Evolutionary conservation across 2,797 vertebrate species (phyloP), one percentile per base, ranked within the genome.

Genomic region (Alca torda): DNA sequence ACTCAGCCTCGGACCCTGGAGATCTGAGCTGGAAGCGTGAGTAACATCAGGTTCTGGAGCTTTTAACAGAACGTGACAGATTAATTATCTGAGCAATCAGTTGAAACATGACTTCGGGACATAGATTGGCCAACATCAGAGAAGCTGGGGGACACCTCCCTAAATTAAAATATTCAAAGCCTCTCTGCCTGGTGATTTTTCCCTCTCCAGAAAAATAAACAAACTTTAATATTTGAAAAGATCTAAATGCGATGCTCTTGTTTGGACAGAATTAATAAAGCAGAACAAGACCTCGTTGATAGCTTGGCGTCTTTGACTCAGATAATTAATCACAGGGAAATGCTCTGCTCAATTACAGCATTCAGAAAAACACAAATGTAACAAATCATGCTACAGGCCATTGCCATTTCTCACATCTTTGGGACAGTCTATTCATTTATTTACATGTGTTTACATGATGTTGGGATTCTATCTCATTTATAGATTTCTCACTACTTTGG

Each of bases 31-130:
- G 64, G 75, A 80, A 85, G 41, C 30, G 67, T 1, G 4, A 84
- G 39, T 43, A 82, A 35, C 76, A 30, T 84, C 74, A 81, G 72
- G 72, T 87, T 79, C 33, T 37, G 69, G 61, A 81, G 73, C 21
- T 78, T 87, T 89, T 81, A 97, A 68, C 41, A 87, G 61, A 89
- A 88, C 0, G 0, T n/a, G 95, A 75, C 91, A 91, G 73, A 57
- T 94, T 92, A 94, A 92, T 96, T 92, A 85, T n/a, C 84, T 77
- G 61, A 96, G 78, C 82, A 72, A 72, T 83, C 72, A 37, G 68
- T 6, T 86, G 85, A 91, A 89, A 87, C 54, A 51, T 45, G 84
- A 84, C 96, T 90, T 87, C 74, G 81, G 91, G 95, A 95, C 65
- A 93, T 30, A 63, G 68, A 65, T 7, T 94, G 79, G 87, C 45